phyloP scores from a whole-genome alignment of 2,113 vertebrate genomes.

The Prionailurus viverrinus region DNA sequence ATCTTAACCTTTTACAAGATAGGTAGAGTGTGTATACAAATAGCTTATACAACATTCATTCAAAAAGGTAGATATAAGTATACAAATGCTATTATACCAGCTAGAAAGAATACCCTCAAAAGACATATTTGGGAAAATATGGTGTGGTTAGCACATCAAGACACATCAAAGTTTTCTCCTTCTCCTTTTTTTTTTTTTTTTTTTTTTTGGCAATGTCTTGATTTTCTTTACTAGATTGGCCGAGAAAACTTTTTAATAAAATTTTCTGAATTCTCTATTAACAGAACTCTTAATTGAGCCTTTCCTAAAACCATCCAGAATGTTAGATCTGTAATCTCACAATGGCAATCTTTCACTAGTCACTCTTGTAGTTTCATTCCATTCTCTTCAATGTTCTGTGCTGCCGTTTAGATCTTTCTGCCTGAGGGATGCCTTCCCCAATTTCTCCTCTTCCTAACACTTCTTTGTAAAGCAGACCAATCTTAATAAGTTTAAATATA shows the following conservation, averaged over 20 bases:
- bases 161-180: too few relatives aligned
- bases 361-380: neutral
- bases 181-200: neutral
- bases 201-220: neutral
- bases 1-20: neutral
- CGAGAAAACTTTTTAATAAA: constrained; percentile 20
- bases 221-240: constrained; percentile 20
- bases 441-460: constrained; percentile 72
- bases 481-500: neutral
- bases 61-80: neutral
- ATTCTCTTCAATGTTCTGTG: constrained; percentile 71
- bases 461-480: constrained; percentile 64
- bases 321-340: neutral
- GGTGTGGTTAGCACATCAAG: neutral
- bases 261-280: constrained; percentile 56
- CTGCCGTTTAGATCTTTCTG: constrained; percentile 80
- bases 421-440: constrained; percentile 78
- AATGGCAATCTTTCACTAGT: constrained; percentile 26
- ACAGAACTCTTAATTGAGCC: constrained; percentile 1
- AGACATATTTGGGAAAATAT: neutral
- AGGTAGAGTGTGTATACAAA: neutral
- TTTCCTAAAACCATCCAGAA: neutral
- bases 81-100: neutral
- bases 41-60: neutral
- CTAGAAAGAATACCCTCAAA: neutral